phyloP scores from a whole-genome alignment of 1,140 invertebrate genomes.

The Acyrthosiphon pisum region DNA sequence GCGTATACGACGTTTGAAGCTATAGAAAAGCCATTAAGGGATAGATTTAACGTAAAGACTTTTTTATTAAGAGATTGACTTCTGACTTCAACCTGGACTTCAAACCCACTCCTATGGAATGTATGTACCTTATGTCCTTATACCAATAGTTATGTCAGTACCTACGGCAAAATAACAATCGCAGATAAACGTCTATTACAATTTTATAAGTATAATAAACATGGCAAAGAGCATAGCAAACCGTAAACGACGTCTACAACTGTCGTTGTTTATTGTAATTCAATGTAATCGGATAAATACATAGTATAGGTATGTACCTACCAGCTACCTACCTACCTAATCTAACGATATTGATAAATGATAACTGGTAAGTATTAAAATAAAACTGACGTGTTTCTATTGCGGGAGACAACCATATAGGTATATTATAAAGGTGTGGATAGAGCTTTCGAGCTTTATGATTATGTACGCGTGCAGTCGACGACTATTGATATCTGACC shows the following conservation, averaged over 20 bases:
- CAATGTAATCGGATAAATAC: neutral
- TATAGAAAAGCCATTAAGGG: neutral
- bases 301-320: too few relatives aligned
- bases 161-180: neutral
- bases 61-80: neutral
- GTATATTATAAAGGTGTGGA: neutral
- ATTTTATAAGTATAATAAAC: neutral
- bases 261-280: neutral
- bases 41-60: neutral
- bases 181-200: neutral
- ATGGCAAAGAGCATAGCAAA: neutral
- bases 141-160: neutral
- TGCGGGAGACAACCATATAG: neutral
- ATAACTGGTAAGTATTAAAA: neutral
- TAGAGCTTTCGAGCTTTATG: neutral
- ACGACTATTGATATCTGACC: neutral
- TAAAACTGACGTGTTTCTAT: neutral
- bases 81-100: neutral
- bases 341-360: too few relatives aligned
- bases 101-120: too few relatives aligned
- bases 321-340: too few relatives aligned
- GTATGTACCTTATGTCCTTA: neutral
- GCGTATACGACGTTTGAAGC: neutral
- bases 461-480: neutral
- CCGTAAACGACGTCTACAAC: neutral